A percentile compares a stretch with the other conserved stretches of the same genome.
Conservation (phyloP, 2,113 vertebrate genomes). For the Zeus faber region DNA sequence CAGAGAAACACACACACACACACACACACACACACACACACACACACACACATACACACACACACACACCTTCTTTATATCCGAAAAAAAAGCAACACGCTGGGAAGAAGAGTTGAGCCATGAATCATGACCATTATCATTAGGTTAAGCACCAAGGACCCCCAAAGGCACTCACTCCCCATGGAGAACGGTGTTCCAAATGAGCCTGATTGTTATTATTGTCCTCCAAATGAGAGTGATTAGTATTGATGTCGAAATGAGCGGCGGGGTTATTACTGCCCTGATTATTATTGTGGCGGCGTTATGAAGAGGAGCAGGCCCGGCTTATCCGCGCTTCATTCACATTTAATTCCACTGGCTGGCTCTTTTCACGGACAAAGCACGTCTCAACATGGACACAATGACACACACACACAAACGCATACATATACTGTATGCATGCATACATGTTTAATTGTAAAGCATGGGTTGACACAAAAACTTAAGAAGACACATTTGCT, state of each 20-base stretch:
- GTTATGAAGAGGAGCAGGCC: conserved; percentile 45
- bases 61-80: conserved; percentile 31
- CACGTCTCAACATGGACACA: conserved; percentile 1
- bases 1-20: neutral
- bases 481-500: neutral
- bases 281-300: conserved; percentile 53
- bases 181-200: conserved; percentile 65
- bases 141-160: conserved; percentile 73
- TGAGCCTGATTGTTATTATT: conserved; percentile 76
- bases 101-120: conserved; percentile 65
- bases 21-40: neutral
- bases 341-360: conserved; percentile 72
- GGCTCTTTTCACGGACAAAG: conserved; percentile 42
- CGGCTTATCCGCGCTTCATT: conserved; percentile 56
- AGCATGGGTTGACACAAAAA: no score
- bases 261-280: conserved; percentile 64
- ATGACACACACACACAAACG: conserved; percentile 13
- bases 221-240: conserved; percentile 75
- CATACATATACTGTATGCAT: conserved; percentile 19
- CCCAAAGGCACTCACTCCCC: conserved; percentile 68
- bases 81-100: conserved; percentile 53
- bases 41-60: conserved; percentile 20
- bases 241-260: conserved; percentile 78
- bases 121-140: conserved; percentile 76
- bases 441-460: no score